Conservation (phyloP, 2,797 vertebrate genomes). For the Hydrolagus colliei region DNA sequence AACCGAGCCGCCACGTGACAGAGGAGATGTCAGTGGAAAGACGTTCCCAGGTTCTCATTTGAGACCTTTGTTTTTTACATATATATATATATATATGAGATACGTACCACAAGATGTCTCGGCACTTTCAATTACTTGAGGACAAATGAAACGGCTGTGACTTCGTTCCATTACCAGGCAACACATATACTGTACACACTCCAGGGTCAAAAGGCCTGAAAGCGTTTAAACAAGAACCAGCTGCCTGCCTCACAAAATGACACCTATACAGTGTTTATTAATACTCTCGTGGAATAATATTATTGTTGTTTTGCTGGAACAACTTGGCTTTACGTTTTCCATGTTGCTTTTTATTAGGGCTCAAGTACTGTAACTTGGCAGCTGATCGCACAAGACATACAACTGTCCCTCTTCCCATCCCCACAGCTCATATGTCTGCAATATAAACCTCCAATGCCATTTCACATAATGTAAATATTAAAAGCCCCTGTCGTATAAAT, state of each 20-base stretch:
- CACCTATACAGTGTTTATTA: not conserved
- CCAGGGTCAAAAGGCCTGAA: not conserved
- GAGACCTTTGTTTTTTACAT: too few relatives aligned
- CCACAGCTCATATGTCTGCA: not conserved
- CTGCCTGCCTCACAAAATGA: too few relatives aligned
- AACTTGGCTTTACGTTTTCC: not conserved
- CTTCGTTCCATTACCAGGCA: not conserved
- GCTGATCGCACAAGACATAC: not conserved
- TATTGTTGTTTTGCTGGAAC: not conserved
- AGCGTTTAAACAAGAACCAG: not conserved
- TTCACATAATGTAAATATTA: constrained; percentile 2
- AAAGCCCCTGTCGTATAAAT: not conserved
- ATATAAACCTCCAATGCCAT: not conserved
- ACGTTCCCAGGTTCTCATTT: too few relatives aligned
- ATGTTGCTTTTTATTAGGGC: not conserved
- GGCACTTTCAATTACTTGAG: too few relatives aligned
- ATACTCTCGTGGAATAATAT: not conserved
- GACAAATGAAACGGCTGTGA: not conserved
- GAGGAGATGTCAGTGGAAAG: too few relatives aligned
- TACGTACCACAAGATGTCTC: not conserved
- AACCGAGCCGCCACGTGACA: too few relatives aligned
- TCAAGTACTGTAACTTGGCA: not conserved
- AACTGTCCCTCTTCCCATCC: not conserved
- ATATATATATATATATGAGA: too few relatives aligned
- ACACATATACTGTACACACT: not conserved